A percentile compares a stretch with the other conserved stretches of the same genome.
Evolutionary conservation across 2,113 vertebrate species (phyloP).

Genomic region (Heptranchias perlo): DNA sequence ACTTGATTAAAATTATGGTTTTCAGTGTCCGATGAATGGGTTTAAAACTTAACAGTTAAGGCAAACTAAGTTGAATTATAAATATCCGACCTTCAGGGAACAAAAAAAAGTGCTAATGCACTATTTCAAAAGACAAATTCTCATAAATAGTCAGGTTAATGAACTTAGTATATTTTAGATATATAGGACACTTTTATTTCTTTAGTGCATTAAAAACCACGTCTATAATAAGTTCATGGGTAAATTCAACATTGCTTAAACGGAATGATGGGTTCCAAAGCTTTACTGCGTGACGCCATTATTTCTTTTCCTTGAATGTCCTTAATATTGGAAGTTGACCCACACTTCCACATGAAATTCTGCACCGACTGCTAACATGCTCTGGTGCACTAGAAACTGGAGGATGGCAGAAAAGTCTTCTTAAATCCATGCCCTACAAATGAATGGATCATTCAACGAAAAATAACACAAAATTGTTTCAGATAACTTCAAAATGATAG

Average conservation of each 20-base stretch:
- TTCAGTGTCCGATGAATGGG: neutral
- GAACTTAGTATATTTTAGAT: neutral
- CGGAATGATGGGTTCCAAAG: too few relatives aligned
- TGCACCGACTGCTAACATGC: neutral
- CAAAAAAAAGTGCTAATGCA: neutral
- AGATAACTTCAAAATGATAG: neutral
- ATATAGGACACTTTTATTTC: too few relatives aligned
- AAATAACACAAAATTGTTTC: neutral
- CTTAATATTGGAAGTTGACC: too few relatives aligned
- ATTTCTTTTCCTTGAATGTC: too few relatives aligned
- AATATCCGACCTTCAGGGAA: neutral
- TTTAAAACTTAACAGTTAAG: neutral
- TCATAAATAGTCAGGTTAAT: neutral
- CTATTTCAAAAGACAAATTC: neutral
- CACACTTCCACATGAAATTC: neutral
- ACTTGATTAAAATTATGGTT: neutral
- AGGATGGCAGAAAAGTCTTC: neutral
- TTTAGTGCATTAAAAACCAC: too few relatives aligned
- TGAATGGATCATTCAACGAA: neutral
- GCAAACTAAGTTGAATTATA: neutral
- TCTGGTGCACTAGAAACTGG: neutral
- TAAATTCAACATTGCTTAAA: neutral
- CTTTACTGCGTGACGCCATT: too few relatives aligned
- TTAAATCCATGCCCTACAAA: neutral
- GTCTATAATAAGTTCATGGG: neutral